Evolutionary conservation across 2,797 vertebrate genomes (phyloP).

Genomic region (Catharus ustulatus): DNA sequence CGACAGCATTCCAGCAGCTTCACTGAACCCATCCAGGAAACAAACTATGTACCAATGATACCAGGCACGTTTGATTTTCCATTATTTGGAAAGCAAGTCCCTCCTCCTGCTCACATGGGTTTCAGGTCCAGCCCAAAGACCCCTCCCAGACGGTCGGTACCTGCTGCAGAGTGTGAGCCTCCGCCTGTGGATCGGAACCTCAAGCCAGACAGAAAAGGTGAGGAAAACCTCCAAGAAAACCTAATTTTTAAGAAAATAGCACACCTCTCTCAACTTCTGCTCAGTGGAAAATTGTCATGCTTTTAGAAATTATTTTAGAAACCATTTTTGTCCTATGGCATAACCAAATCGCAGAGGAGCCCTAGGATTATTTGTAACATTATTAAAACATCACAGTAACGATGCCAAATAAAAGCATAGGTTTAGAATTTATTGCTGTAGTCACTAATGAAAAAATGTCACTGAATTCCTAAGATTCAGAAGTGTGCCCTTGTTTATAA

Average conservation of each 20-base stretch:
- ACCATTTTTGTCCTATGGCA: not conserved
- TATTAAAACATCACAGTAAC: not conserved
- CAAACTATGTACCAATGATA: slow-evolving; percentile 98
- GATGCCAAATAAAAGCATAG: not conserved
- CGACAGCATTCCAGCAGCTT: slow-evolving; percentile 92
- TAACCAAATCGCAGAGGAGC: not conserved
- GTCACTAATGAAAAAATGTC: not conserved
- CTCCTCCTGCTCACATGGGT: slow-evolving; percentile 97
- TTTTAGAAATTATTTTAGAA: not conserved
- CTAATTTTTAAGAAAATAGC: not conserved
- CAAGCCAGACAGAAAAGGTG: slow-evolving; percentile 99
- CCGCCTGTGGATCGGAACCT: slow-evolving; percentile 97
- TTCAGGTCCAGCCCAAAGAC: slow-evolving; percentile 98
- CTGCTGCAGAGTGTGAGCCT: slow-evolving; percentile 89
- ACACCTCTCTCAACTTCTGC: not conserved
- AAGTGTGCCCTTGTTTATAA: not conserved
- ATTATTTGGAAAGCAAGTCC: slow-evolving; percentile 96
- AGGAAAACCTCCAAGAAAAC: slow-evolving; percentile 37
- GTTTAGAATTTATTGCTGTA: not conserved
- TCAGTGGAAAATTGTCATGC: not conserved
- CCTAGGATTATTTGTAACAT: not conserved
- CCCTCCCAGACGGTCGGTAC: slow-evolving; percentile 90
- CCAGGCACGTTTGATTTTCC: slow-evolving; percentile 96
- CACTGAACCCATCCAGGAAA: slow-evolving; percentile 89
- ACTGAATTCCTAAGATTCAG: not conserved